A percentile compares a stretch with the other conserved stretches of the same genome.
These are phyloP conservation scores for Balanococcus diminutus DNA, from an alignment of 2,888 invertebrate species.

Conservation along the genomic window DNA sequence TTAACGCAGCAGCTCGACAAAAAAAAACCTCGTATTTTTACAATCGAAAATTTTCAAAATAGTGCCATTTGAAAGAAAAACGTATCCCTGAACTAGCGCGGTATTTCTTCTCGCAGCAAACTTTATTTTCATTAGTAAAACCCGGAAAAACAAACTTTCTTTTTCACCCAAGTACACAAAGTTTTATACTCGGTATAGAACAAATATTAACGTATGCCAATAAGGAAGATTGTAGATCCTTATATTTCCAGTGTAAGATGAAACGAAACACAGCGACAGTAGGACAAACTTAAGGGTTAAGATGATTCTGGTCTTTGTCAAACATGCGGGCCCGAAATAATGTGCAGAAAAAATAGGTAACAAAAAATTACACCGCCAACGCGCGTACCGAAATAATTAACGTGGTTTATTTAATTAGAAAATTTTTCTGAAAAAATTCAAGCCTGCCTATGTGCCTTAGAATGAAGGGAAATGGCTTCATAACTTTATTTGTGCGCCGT, in stretches of 20 bases:
- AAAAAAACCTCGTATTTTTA: not conserved
- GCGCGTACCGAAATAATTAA: not conserved
- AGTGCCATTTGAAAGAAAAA: not conserved
- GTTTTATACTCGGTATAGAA: not conserved
- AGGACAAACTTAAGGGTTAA: not conserved
- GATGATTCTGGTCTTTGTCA: not conserved
- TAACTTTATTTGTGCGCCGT: slow-evolving; percentile 1
- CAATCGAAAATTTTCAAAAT: not conserved
- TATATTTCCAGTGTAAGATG: not conserved
- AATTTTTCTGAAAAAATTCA: not conserved
- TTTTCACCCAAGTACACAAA: not conserved
- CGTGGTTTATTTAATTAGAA: not conserved
- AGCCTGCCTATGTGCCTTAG: not conserved
- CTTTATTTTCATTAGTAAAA: slow-evolving; percentile 11
- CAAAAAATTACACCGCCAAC: not conserved
- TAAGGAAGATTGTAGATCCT: not conserved
- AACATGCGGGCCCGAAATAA: not conserved
- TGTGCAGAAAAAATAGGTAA: not conserved
- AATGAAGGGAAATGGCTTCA: not conserved
- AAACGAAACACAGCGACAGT: not conserved
- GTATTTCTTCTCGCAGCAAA: not conserved
- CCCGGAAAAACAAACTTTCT: slow-evolving; percentile 1
- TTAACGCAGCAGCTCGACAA: not conserved
- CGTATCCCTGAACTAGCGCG: not conserved
- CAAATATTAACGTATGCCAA: not conserved